Evolutionary conservation across 2,113 vertebrate genomes (phyloP).

Genomic region (Ammospiza caudacuta): DNA sequence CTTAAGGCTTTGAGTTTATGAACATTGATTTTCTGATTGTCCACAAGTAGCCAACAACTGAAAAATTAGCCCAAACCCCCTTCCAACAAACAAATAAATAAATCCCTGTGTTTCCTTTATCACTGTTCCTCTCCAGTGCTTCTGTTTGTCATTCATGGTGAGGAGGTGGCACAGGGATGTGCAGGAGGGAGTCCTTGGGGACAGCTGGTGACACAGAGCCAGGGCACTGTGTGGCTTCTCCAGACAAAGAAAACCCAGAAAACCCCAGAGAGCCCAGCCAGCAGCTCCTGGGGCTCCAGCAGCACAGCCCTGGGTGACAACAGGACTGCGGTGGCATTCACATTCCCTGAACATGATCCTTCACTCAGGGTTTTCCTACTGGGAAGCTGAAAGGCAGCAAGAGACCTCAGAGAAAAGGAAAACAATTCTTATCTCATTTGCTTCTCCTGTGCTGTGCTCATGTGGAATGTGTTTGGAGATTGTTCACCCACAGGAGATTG

Average conservation of each 20-base stretch:
- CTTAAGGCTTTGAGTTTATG: neutral
- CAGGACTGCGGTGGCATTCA: neutral
- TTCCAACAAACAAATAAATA: neutral
- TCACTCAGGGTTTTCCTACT: no score
- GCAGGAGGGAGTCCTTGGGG: neutral
- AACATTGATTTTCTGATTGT: neutral
- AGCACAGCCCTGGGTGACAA: neutral
- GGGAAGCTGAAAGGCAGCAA: no score
- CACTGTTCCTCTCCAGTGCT: neutral
- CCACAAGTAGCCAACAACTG: neutral
- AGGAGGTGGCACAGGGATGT: neutral
- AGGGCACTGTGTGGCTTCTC: neutral
- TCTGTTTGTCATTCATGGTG: neutral
- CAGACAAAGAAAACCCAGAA: neutral
- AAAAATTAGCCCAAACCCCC: neutral
- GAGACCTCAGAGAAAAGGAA: no score
- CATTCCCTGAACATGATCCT: no score
- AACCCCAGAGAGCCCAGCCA: fast-evolving
- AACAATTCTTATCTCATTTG: no score
- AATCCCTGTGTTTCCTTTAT: neutral
- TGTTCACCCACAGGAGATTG: no score
- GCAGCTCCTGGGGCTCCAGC: neutral
- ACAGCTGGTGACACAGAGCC: neutral
- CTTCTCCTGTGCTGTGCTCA: no score
- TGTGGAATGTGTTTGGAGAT: no score